These are phyloP conservation scores for Cerastoderma edule DNA, from an alignment of 2,888 invertebrate species.

Conservation along the genomic window DNA sequence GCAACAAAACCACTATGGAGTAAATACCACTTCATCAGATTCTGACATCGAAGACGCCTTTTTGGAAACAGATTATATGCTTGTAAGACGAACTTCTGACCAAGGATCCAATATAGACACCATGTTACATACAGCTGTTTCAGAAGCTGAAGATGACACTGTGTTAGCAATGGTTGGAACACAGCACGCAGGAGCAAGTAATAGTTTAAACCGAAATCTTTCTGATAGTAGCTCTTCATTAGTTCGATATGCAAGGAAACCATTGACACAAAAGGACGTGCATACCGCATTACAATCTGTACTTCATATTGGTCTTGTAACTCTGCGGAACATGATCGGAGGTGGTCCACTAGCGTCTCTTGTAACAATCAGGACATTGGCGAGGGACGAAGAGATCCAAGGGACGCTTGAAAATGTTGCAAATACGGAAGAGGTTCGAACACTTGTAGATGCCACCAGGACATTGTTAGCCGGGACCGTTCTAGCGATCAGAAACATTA, in stretches of 20 bases:
- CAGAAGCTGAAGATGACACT: too few species aligned
- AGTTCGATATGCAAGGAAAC: not conserved
- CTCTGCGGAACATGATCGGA: not conserved
- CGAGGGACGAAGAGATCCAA: not conserved
- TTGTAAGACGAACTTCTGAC: too few species aligned
- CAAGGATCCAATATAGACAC: too few species aligned
- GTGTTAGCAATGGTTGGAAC: too few species aligned
- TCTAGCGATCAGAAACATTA: not conserved
- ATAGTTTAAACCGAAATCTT: too few species aligned
- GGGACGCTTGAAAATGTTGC: slow-evolving; percentile 2
- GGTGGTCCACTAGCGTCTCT: not conserved
- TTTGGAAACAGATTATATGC: too few species aligned
- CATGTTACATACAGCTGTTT: too few species aligned
- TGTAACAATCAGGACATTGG: not conserved
- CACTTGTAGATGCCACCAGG: not conserved
- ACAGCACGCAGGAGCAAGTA: too few species aligned
- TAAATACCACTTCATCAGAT: too few species aligned
- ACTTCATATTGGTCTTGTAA: not conserved
- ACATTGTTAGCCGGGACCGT: not conserved
- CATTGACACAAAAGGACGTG: not conserved
- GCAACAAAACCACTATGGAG: too few species aligned
- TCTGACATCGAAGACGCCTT: too few species aligned
- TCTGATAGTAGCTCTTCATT: too few species aligned
- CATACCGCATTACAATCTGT: not conserved
- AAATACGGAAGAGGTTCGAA: slow-evolving; percentile 9